Conservation (phyloP, 1,140 invertebrate species). For the Paralvinella palmiformis region DNA sequence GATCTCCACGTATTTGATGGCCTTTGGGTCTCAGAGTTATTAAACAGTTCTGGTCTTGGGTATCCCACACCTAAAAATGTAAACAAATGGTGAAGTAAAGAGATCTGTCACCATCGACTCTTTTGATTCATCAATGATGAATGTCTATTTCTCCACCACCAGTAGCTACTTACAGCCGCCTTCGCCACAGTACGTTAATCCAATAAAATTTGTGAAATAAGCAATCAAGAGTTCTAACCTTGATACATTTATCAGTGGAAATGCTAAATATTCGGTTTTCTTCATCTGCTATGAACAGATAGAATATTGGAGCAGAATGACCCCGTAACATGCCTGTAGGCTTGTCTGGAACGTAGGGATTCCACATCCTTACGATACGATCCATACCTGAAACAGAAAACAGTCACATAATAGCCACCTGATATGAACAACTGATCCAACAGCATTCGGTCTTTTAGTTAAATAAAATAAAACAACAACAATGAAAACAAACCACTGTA, state of each 20-base stretch:
- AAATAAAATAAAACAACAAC: neutral
- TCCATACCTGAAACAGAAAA: constrained; percentile 42
- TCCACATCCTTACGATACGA: constrained; percentile 48
- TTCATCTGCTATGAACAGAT: constrained; percentile 44
- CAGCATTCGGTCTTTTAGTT: neutral
- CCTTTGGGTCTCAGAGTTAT: constrained; percentile 46
- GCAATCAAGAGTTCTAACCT: constrained; percentile 26
- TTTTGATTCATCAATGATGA: neutral
- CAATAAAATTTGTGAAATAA: neutral
- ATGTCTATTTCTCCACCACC: too few relatives aligned
- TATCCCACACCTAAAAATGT: constrained; percentile 46
- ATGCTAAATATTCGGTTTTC: constrained; percentile 50
- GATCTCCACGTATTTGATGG: constrained; percentile 48
- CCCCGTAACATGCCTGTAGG: constrained; percentile 48
- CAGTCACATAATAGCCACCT: too few relatives aligned
- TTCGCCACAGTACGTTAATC: neutral
- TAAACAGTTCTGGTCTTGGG: constrained; percentile 47
- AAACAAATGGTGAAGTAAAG: neutral
- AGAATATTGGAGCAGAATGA: constrained; percentile 50
- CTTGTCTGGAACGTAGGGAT: constrained; percentile 48
- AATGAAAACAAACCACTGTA: neutral
- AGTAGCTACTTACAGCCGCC: too few relatives aligned
- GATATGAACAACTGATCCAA: neutral
- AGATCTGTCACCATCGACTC: neutral
- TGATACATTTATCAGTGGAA: constrained; percentile 49